Conservation (phyloP, 2,888 invertebrate species). For the Teleogryllus oceanicus region DNA sequence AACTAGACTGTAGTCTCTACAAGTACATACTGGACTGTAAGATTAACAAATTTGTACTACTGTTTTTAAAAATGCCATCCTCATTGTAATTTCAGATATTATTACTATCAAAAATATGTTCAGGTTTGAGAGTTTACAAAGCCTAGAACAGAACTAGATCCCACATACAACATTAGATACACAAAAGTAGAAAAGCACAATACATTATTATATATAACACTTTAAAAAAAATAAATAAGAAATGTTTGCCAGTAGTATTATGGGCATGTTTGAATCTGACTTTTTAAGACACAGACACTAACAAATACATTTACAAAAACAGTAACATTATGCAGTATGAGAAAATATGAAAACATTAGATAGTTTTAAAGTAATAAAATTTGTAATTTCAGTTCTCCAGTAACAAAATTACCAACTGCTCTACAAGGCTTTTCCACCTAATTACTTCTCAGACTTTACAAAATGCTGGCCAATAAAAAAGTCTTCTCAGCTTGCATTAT, state of each 20-base stretch:
- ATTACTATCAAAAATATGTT: not conserved
- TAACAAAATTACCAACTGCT: not conserved
- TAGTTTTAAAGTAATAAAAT: no score
- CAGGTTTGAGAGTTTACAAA: constrained; percentile 12
- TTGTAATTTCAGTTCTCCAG: no score
- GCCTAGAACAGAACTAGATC: constrained; percentile 1
- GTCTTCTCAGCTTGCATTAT: not conserved
- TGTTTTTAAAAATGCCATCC: constrained; percentile 18
- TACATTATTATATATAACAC: not conserved
- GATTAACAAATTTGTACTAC: constrained; percentile 18
- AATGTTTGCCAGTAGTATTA: not conserved
- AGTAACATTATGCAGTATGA: no score
- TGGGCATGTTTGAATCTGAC: not conserved
- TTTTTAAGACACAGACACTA: not conserved
- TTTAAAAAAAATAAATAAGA: not conserved
- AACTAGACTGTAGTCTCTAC: constrained; percentile 6
- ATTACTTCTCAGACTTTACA: not conserved
- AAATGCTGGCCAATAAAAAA: not conserved
- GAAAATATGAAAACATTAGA: no score
- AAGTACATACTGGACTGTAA: not conserved
- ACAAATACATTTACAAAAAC: no score
- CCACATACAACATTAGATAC: constrained; percentile 19
- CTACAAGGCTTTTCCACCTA: not conserved
- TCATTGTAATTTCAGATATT: not conserved
- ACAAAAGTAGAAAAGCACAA: constrained; percentile 27